phyloP scores from a whole-genome alignment of 2,113 vertebrate genomes.

The Suricata suricatta region DNA sequence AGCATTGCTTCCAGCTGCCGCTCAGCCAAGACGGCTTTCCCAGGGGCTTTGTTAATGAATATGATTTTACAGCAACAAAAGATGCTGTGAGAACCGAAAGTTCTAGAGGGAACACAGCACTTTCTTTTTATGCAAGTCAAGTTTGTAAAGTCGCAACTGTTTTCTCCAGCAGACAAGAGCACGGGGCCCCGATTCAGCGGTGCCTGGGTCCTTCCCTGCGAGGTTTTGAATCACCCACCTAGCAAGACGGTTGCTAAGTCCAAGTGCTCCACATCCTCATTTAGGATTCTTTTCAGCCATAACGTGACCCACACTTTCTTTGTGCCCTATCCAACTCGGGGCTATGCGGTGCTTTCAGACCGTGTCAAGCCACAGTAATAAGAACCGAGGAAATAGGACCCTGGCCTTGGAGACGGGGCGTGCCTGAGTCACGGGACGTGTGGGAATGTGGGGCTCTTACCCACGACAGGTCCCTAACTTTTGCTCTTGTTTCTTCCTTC shows the following conservation, averaged over 20 bases:
- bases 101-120: background rate
- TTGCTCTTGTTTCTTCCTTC: background rate
- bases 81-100: background rate
- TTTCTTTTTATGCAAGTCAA: background rate
- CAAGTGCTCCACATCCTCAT: background rate
- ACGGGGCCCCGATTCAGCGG: rapidly evolving
- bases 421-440: rapidly evolving
- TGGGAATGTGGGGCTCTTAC: rapidly evolving
- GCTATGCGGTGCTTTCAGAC: background rate
- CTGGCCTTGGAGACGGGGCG: background rate
- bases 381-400: background rate
- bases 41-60: conserved; percentile 31
- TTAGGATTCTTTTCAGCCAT: background rate
- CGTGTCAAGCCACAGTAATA: background rate
- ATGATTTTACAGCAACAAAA: conserved; percentile 41
- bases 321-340: background rate
- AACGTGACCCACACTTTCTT: background rate
- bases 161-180: background rate
- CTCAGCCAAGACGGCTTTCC: background rate
- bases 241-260: background rate
- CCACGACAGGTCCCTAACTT: background rate
- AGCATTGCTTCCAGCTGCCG: background rate
- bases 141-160: background rate
- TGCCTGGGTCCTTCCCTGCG: rapidly evolving
- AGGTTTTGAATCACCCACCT: background rate